Conservation (phyloP, 2,113 vertebrate species). For the Mirza zaza region DNA sequence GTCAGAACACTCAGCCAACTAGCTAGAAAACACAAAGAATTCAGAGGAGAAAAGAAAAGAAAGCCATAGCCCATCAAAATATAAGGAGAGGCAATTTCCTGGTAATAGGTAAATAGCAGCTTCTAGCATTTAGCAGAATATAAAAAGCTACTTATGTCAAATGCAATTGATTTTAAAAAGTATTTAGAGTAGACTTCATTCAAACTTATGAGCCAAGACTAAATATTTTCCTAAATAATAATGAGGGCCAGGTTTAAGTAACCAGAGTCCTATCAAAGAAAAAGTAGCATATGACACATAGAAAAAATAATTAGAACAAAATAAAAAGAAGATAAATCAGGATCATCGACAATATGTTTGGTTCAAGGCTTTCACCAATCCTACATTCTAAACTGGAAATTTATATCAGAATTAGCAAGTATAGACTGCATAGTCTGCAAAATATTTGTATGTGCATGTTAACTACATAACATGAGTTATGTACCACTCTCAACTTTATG, state of each 20-base stretch:
- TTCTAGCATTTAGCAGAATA: background rate
- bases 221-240: background rate
- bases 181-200: constrained; percentile 20
- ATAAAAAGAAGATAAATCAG: background rate
- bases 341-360: background rate
- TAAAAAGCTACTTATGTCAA: background rate
- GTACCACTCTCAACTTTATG: background rate
- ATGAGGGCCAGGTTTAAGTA: background rate
- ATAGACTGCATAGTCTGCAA: background rate
- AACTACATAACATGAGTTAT: background rate
- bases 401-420: background rate
- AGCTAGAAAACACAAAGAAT: background rate
- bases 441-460: background rate
- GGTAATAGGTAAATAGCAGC: background rate
- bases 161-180: background rate
- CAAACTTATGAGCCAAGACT: background rate
- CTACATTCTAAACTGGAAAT: background rate
- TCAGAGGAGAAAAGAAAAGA: background rate
- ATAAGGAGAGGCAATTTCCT: background rate
- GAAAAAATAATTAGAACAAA: background rate
- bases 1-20: background rate
- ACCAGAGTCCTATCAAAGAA: background rate
- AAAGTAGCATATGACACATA: background rate
- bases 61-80: background rate
- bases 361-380: background rate